phyloP scores from a whole-genome alignment of 2,113 vertebrate species.

The Channa argus region DNA sequence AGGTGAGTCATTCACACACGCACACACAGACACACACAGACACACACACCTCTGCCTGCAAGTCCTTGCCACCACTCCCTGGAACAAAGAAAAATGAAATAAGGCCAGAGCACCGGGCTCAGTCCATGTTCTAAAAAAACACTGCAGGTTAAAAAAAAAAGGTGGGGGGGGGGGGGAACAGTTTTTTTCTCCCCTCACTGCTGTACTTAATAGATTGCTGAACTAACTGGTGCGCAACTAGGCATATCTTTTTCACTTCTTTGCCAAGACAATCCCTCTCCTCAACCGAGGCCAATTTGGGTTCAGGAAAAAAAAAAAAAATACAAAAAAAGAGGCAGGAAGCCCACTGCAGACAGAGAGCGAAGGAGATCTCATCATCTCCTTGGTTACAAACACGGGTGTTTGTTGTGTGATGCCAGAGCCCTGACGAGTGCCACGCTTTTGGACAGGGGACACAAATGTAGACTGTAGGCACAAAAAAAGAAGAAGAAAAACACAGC shows the following conservation, averaged over 20 bases:
- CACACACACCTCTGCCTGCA: slow-evolving; percentile 46
- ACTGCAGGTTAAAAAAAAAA: slow-evolving; percentile 20
- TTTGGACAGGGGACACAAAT: slow-evolving; percentile 21
- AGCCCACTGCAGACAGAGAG: slow-evolving; percentile 44
- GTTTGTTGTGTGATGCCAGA: slow-evolving; percentile 42
- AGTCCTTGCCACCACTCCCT: slow-evolving; percentile 46
- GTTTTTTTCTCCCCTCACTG: slow-evolving; percentile 24
- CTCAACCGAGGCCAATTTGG: slow-evolving; percentile 72
- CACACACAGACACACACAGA: slow-evolving; percentile 20
- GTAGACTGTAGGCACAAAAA: slow-evolving; percentile 15
- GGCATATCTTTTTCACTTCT: slow-evolving; percentile 73
- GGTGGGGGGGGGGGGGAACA: not conserved
- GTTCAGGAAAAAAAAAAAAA: slow-evolving; percentile 5
- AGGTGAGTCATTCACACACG: slow-evolving; percentile 60
- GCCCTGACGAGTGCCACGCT: slow-evolving; percentile 25
- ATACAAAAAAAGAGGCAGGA: slow-evolving; percentile 5
- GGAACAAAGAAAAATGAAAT: slow-evolving; percentile 35
- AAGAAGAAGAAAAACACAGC: slow-evolving; percentile 16
- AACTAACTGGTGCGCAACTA: slow-evolving; percentile 66
- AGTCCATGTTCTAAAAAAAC: slow-evolving; percentile 9
- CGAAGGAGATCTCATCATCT: slow-evolving; percentile 60
- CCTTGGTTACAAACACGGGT: slow-evolving; percentile 35
- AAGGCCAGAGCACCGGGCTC: not conserved
- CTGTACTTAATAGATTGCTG: slow-evolving; percentile 72
- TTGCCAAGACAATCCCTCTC: slow-evolving; percentile 74